Percentiles rank a stretch among this genome's conserved stretches.
Evolutionary conservation across 2,888 invertebrate genomes (phyloP).

Genomic region (Colostygia pectinataria): DNA sequence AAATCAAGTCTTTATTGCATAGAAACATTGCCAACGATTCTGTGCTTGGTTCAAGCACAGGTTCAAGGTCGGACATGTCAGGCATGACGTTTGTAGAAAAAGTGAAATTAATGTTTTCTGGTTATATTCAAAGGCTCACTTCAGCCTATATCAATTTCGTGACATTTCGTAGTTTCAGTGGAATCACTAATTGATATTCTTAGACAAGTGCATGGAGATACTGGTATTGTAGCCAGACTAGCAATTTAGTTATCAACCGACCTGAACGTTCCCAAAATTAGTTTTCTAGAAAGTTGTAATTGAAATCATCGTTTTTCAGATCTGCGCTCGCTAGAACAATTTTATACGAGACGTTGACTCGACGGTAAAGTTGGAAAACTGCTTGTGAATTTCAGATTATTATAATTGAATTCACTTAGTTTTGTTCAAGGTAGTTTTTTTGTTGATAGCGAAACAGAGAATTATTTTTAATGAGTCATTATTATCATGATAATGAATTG

Average conservation of each 20-base stretch:
- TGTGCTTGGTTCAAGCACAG: constrained; percentile 23
- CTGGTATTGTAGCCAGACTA: constrained; percentile 3
- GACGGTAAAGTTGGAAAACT: constrained; percentile 13
- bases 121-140: constrained; percentile 9
- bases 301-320: constrained; percentile 26
- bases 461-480: too few species aligned
- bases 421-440: too few species aligned
- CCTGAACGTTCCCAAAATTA: constrained; percentile 23
- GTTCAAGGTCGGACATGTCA: constrained; percentile 58
- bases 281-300: constrained; percentile 27
- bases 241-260: constrained; percentile 31
- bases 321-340: constrained; percentile 25
- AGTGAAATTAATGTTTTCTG: constrained; percentile 39
- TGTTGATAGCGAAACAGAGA: too few species aligned
- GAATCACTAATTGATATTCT: background rate
- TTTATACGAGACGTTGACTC: constrained; percentile 18
- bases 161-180: background rate
- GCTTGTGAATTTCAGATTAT: constrained; percentile 7
- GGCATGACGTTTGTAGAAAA: constrained; percentile 39
- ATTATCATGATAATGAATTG: too few species aligned
- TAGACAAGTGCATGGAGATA: background rate
- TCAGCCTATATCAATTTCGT: background rate
- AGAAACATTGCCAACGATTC: constrained; percentile 41
- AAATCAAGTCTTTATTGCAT: constrained; percentile 15
- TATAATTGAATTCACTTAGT: background rate